These are phyloP conservation scores for Melangyna quadrimaculata DNA, from an alignment of 2,888 invertebrate species.

Conservation along the genomic window DNA sequence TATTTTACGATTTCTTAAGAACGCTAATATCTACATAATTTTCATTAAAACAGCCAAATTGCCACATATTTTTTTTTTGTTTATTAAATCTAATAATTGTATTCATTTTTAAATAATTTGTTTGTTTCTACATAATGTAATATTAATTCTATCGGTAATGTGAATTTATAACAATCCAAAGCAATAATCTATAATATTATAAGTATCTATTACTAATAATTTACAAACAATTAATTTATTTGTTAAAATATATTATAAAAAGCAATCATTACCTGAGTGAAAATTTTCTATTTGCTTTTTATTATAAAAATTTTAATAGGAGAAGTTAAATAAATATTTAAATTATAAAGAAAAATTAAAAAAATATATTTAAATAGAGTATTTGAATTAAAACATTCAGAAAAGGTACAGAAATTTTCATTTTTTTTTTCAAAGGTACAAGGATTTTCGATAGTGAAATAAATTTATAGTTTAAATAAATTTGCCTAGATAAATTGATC, in stretches of 20 bases:
- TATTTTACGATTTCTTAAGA: conserved; percentile 37
- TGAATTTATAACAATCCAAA: conserved; percentile 54
- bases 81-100: background rate
- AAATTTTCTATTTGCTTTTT: conserved; percentile 61
- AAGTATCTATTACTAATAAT: conserved; percentile 20
- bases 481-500: too few relatives aligned
- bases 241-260: conserved; percentile 34
- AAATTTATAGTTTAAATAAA: conserved; percentile 42
- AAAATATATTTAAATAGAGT: background rate
- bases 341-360: conserved; percentile 36
- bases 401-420: conserved; percentile 46
- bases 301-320: conserved; percentile 18
- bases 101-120: background rate
- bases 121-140: conserved; percentile 28
- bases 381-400: background rate
- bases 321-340: background rate
- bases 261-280: conserved; percentile 70
- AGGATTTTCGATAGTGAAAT: conserved; percentile 24
- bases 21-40: conserved; percentile 34
- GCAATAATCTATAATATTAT: conserved; percentile 25
- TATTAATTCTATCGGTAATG: conserved; percentile 25
- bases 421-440: background rate
- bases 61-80: conserved; percentile 3
- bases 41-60: conserved; percentile 40
- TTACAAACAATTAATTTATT: conserved; percentile 10